Percentiles rank a stretch among this genome's conserved stretches.
Evolutionary conservation across 2,797 vertebrate species (phyloP).

Genomic region (Phoeniculus purpureus): DNA sequence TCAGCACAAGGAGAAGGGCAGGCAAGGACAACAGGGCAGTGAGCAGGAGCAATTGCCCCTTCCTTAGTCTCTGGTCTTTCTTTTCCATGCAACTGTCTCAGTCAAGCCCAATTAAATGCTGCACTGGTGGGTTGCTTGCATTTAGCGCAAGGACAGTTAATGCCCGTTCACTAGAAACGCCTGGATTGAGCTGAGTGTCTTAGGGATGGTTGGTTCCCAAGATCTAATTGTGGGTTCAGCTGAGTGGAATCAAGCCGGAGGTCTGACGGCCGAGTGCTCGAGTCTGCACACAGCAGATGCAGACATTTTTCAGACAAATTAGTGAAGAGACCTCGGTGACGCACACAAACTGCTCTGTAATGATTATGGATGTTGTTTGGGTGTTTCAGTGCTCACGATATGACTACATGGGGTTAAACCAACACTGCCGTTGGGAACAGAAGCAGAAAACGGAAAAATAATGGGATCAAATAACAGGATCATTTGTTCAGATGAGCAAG

Average conservation of each 20-base stretch:
- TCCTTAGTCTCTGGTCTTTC: rapidly evolving
- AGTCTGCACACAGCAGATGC: not conserved
- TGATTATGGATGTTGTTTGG: not conserved
- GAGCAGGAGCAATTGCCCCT: rapidly evolving
- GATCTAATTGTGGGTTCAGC: slow-evolving; percentile 9
- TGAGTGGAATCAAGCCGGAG: not conserved
- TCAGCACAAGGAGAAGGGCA: not conserved
- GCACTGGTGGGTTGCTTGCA: rapidly evolving
- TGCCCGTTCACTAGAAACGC: not conserved
- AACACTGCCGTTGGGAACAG: slow-evolving; percentile 7
- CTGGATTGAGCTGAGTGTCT: not conserved
- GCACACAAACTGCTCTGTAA: not conserved
- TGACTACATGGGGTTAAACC: not conserved
- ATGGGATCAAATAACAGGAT: not conserved
- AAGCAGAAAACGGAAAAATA: not conserved
- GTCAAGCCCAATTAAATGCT: not conserved
- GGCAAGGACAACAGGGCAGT: not conserved
- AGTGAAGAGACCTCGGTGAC: not conserved
- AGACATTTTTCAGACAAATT: slow-evolving; percentile 27
- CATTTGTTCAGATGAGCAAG: slow-evolving; percentile 30
- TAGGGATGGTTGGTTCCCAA: not conserved
- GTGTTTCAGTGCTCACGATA: not conserved
- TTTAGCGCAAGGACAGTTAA: not conserved
- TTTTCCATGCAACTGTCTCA: not conserved
- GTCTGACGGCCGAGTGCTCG: not conserved